Evolutionary conservation across 2,113 vertebrate genomes (phyloP), one percentile per base, ranked within the genome.

Genomic region (Gila orcuttii): DNA sequence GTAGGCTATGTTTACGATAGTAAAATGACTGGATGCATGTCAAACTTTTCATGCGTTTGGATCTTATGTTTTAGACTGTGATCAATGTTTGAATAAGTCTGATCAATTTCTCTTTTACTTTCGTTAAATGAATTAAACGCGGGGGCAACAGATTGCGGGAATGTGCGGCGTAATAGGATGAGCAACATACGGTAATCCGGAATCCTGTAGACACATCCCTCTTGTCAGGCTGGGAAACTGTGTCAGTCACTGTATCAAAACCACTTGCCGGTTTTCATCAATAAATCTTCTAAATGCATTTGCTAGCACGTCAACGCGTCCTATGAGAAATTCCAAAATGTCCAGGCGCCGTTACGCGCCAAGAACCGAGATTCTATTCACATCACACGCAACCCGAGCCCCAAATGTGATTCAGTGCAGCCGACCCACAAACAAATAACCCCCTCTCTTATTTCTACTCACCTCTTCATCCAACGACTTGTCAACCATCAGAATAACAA

Each of bases 141-240:
- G 45, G 52, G 87, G 89, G 86, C 87, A 90, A 88, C 87, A 89
- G 87, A 89, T 89, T 89, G 86, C 82, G 66, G 79, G 42, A 0
- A 86, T 81, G 59, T 19, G 39, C 33, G 45, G 25, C 59, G 76
- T 91, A 91, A 91, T 88, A 86, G 87, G 90, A 91, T 90, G 77
- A 91, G 68, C 78, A 91, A 62, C 78, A 25, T 71, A 28, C 50
- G 71, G 73, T 90, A 90, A 89, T 84, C 75, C 75, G 25, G 75
- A 57, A 50, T 77, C 88, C 80, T 39, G 9, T 31, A 79, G 25
- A 79, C 64, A 73, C 50, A 57, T 69, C 36, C 15, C 23, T 68
- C 64, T 28, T 19, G 36, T 31, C 84, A 55, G 62, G 2, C 64
- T 57, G 17, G 5, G 15, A 66, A 85, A 71, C 66, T 71, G 81